Conservation (phyloP, 2,888 invertebrate genomes). For the Caenorhabditis japonica region DNA sequence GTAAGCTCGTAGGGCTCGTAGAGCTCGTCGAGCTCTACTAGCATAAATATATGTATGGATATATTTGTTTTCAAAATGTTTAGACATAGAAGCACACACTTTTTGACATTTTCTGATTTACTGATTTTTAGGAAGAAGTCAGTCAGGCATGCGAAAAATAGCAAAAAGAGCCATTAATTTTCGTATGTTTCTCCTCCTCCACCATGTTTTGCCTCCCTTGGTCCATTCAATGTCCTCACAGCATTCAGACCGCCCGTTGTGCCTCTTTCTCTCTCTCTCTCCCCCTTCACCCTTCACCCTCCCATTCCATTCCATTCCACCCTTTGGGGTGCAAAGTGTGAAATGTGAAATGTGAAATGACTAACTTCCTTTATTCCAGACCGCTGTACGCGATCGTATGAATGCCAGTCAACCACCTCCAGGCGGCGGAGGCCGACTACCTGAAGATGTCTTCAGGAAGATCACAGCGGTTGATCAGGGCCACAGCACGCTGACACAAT, state of each 20-base stretch:
- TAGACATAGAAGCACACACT: too few species aligned
- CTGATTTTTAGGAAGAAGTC: slow-evolving; percentile 29
- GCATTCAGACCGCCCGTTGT: slow-evolving; percentile 35
- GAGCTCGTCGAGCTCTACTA: too few species aligned
- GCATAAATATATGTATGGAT: too few species aligned
- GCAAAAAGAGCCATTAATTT: slow-evolving; percentile 43
- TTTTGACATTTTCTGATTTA: too few species aligned
- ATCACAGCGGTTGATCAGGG: slow-evolving; percentile 75
- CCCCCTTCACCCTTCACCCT: slow-evolving; percentile 6
- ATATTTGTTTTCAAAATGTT: too few species aligned
- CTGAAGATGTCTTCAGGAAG: slow-evolving; percentile 74
- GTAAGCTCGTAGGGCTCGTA: too few species aligned
- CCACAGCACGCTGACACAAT: slow-evolving; percentile 73
- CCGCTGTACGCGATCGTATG: slow-evolving; percentile 52
- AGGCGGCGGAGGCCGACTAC: slow-evolving; percentile 65
- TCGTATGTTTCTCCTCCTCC: slow-evolving; percentile 17
- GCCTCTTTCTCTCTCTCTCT: slow-evolving; percentile 14
- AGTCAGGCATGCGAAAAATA: too few species aligned
- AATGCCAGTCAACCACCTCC: slow-evolving; percentile 61
- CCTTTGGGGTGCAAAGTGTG: slow-evolving; percentile 3
- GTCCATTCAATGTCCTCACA: slow-evolving; percentile 33
- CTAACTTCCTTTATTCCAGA: slow-evolving; percentile 35
- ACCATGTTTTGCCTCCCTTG: neutral
- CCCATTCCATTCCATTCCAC: neutral
- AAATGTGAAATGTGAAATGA: too few species aligned